phyloP scores from a whole-genome alignment of 2,113 vertebrate genomes.

The Solea senegalensis region DNA sequence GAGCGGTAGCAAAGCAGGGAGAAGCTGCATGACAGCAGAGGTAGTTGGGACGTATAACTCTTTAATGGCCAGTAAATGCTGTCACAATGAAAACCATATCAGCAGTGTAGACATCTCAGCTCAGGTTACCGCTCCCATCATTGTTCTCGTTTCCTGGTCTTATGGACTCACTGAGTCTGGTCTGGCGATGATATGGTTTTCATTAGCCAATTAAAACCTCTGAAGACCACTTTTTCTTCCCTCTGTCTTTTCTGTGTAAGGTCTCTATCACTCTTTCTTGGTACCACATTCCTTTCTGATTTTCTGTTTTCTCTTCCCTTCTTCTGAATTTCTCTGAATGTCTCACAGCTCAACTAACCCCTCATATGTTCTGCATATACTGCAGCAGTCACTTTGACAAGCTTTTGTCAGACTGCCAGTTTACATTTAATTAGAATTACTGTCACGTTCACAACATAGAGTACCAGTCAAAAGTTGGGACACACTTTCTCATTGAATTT shows the following conservation, averaged over 20 bases:
- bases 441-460: slow-evolving; percentile 11
- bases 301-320: not conserved
- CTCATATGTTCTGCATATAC: not conserved
- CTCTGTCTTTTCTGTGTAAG: slow-evolving; percentile 20
- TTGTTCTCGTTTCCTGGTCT: slow-evolving; percentile 2
- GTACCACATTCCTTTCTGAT: not conserved
- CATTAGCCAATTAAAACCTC: slow-evolving; percentile 50
- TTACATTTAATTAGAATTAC: slow-evolving; percentile 9
- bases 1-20: slow-evolving; percentile 24
- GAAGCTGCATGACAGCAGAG: slow-evolving; percentile 46
- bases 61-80: slow-evolving; percentile 44
- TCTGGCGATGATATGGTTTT: slow-evolving; percentile 33
- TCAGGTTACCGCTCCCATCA: slow-evolving; percentile 36
- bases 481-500: too few species aligned
- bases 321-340: slow-evolving; percentile 12
- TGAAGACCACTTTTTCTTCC: slow-evolving; percentile 20
- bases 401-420: slow-evolving; percentile 18
- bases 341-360: slow-evolving; percentile 18
- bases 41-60: slow-evolving; percentile 24
- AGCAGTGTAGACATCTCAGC: slow-evolving; percentile 45
- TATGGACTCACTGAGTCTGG: slow-evolving; percentile 13
- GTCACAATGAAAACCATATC: slow-evolving; percentile 54
- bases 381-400: slow-evolving; percentile 7
- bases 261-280: slow-evolving; percentile 8
- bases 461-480: too few species aligned